phyloP scores from a whole-genome alignment of 1,140 invertebrate species.

The Chlorops oryzae region DNA sequence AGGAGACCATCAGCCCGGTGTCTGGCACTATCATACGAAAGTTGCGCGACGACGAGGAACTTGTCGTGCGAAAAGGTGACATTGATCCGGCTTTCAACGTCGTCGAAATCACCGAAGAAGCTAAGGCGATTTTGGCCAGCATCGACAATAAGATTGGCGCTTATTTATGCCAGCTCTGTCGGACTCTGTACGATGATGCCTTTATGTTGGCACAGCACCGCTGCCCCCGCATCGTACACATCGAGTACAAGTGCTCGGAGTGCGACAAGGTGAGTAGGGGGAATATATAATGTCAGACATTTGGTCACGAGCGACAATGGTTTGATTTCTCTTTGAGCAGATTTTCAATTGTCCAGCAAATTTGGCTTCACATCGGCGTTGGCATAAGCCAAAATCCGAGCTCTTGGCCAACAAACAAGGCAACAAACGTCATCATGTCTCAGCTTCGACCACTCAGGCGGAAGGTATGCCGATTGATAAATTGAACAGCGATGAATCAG shows the following conservation, averaged over 20 bases:
- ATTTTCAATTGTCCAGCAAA: slow-evolving; percentile 98
- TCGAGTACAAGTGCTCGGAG: slow-evolving; percentile 96
- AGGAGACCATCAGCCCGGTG: slow-evolving; percentile 95
- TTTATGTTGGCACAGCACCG: slow-evolving; percentile 94
- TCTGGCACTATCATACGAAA: slow-evolving; percentile 91
- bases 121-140: slow-evolving; percentile 85
- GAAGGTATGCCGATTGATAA: slow-evolving; percentile 34
- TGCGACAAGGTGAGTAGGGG: slow-evolving; percentile 73
- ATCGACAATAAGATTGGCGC: slow-evolving; percentile 96
- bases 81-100: slow-evolving; percentile 96
- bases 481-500: slow-evolving; percentile 25
- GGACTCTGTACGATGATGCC: slow-evolving; percentile 87
- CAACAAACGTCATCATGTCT: slow-evolving; percentile 20
- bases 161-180: slow-evolving; percentile 91
- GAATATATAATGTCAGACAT: background rate
- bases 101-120: slow-evolving; percentile 94
- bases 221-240: slow-evolving; percentile 94
- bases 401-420: slow-evolving; percentile 24
- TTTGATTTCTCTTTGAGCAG: slow-evolving; percentile 19
- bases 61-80: slow-evolving; percentile 79
- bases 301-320: background rate
- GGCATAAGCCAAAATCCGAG: slow-evolving; percentile 78
- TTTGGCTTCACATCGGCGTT: slow-evolving; percentile 90
- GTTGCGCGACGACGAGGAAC: slow-evolving; percentile 69
- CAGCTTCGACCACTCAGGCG: too few species aligned